These are phyloP conservation scores for Balaeniceps rex DNA, from an alignment of 2,113 vertebrate species.

Conservation along the genomic window DNA sequence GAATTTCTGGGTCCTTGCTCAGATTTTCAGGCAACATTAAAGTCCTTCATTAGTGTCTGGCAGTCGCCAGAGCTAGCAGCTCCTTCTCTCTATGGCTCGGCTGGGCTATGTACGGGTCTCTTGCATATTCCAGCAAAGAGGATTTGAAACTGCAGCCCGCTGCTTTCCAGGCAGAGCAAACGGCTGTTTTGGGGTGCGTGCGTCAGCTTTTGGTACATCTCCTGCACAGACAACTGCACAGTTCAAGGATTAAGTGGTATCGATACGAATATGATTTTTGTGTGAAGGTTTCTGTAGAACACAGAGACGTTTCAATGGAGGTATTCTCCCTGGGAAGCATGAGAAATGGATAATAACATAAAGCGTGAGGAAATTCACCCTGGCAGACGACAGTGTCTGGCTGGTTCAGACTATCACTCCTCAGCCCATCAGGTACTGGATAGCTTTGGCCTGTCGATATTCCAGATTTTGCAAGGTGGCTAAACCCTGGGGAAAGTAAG, in stretches of 20 bases:
- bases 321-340: neutral
- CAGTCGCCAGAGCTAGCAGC: neutral
- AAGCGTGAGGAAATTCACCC: neutral
- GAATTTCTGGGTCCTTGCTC: neutral
- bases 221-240: neutral
- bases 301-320: neutral
- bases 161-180: neutral
- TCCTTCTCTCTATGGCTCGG: neutral
- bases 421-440: neutral
- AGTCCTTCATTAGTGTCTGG: neutral
- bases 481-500: neutral
- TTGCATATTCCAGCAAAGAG: neutral
- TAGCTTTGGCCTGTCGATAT: neutral
- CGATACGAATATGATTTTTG: neutral
- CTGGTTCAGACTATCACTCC: neutral
- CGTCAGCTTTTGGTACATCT: neutral
- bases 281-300: neutral
- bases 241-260: neutral
- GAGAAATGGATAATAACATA: neutral
- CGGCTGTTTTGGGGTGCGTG: neutral
- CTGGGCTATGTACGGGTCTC: neutral
- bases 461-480: neutral
- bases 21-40: neutral
- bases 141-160: neutral
- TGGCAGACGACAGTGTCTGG: neutral